Base-by-base conservation (phyloP, 1,140 invertebrate genomes). In the Aphelenchoides besseyi region DNA sequence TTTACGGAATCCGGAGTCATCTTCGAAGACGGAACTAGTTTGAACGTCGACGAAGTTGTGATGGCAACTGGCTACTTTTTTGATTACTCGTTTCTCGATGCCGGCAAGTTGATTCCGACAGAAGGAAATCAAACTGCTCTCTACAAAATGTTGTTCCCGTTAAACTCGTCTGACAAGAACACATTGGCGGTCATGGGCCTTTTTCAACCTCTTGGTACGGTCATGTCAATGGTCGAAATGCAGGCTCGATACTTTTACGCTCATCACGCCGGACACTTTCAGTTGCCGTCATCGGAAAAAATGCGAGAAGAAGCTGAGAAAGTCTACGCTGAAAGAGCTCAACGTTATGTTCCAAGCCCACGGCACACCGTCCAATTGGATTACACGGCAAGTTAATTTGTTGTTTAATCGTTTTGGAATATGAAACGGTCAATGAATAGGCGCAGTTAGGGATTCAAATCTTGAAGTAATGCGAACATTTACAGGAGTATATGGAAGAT, bases 141-240 rank as follows among this genome's bases (percentile, higher is more conserved):
- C 0, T 88, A 82, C 74, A 86, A 85, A 69, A 83, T 82, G 67
- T 80, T 86, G 59, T 87, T 85, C 41, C 85, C 85, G 30, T 84
- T 87, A 37, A 59, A 85, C 32, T 70, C 79, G 29, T 55, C 67
- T 35, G 75, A 79, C 52, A 63, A 78, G 9, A 80, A 79, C 59
- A 80, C 75, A 18, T 23, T 79, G 0, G 77, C 59, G 2, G 68
- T 88, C 3, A 86, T 88, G 61, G 88, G 88, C 1, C 81, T 85
- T 28, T 70, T 87, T 54, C 77, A 78, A 71, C 74, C 76, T 2
- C 29, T 79, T 37, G 71, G 73, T 23, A 75, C 71, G n/a, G 79
- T 80, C 29, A 78, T 80, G 75, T 52, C 78, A 29, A 64, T 80
- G 3, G 30, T 53, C 23, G 77, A 79, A 61, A 79, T 79, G 78